Conservation (phyloP, 2,113 vertebrate genomes). For the Mesembrinibis cayennensis region DNA sequence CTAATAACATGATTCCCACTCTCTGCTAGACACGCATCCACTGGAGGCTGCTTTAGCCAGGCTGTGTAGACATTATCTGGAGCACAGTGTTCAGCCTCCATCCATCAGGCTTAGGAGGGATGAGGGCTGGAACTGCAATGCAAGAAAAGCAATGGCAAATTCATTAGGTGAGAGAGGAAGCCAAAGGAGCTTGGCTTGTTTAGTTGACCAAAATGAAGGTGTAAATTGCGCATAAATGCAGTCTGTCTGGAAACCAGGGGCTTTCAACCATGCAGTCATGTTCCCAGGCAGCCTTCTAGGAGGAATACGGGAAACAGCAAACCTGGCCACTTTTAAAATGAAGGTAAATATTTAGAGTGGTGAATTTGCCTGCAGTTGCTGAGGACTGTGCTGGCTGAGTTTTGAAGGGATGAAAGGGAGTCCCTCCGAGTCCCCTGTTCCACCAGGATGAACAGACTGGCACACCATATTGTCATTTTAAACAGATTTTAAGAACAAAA, state of each 20-base stretch:
- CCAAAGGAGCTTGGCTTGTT: neutral
- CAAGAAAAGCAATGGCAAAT: neutral
- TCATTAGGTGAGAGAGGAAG: neutral
- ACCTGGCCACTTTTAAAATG: neutral
- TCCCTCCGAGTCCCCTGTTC: neutral
- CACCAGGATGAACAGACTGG: slow-evolving; percentile 37
- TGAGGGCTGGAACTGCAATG: neutral
- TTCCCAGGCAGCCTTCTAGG: neutral
- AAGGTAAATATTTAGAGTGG: neutral
- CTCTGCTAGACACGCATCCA: neutral
- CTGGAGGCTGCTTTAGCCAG: neutral
- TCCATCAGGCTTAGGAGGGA: neutral
- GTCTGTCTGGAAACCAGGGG: neutral
- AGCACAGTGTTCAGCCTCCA: neutral
- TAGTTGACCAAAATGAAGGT: neutral
- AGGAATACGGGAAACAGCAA: neutral
- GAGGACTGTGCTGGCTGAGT: neutral
- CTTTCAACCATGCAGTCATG: neutral
- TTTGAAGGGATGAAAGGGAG: slow-evolving; percentile 9
- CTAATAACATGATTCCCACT: neutral
- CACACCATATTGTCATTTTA: slow-evolving; percentile 43
- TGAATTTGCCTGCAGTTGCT: neutral
- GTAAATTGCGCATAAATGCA: neutral
- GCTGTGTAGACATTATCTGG: neutral
- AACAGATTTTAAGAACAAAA: slow-evolving; percentile 28